Conservation (phyloP, 2,113 vertebrate species). For the Colinus virginianus region DNA sequence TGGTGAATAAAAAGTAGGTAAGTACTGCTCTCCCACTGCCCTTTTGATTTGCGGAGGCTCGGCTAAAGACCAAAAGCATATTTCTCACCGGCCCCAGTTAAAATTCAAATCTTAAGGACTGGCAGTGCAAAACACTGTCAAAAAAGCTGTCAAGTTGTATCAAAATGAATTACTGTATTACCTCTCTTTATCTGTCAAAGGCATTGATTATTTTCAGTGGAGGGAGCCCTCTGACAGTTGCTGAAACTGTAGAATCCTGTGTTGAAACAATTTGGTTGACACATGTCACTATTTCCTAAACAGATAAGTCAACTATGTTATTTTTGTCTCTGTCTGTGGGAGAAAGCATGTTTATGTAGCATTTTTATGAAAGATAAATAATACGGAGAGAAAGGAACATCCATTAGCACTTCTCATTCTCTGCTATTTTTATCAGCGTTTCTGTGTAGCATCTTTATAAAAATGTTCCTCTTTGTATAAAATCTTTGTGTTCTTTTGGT, state of each 20-base stretch:
- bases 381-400: slow-evolving; percentile 22
- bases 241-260: slow-evolving; percentile 51
- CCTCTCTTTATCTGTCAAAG: slow-evolving; percentile 72
- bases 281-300: slow-evolving; percentile 70
- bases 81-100: slow-evolving; percentile 41
- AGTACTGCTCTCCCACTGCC: not conserved
- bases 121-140: slow-evolving; percentile 63
- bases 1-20: slow-evolving; percentile 44
- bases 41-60: slow-evolving; percentile 28
- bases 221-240: slow-evolving; percentile 67
- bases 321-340: not conserved
- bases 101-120: slow-evolving; percentile 60
- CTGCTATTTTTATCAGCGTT: not conserved
- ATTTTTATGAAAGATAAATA: slow-evolving; percentile 47
- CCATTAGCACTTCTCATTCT: not conserved
- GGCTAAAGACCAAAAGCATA: slow-evolving; percentile 25
- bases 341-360: slow-evolving; percentile 21
- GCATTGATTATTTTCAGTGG: slow-evolving; percentile 79
- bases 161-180: slow-evolving; percentile 59
- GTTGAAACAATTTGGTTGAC: slow-evolving; percentile 45
- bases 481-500: not conserved
- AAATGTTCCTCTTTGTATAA: not conserved
- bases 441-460: not conserved
- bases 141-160: slow-evolving; percentile 71
- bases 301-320: slow-evolving; percentile 52